A percentile compares a stretch with the other conserved stretches of the same genome.
Conservation (phyloP, 2,888 invertebrate genomes). For the Leptinotarsa haldemani region DNA sequence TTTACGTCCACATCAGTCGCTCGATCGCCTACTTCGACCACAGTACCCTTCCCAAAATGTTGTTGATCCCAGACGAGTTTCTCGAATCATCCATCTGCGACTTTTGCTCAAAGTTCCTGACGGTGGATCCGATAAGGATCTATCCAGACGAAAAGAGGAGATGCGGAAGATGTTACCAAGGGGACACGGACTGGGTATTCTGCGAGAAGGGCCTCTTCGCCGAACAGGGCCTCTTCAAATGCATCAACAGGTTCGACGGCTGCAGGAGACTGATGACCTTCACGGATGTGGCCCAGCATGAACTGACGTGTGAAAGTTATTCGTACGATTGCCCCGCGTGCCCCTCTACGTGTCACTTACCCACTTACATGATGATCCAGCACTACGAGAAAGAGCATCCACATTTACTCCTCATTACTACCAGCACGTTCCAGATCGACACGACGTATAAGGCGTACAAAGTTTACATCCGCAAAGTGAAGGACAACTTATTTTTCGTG, state of each 20-base stretch:
- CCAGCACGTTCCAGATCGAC: background rate
- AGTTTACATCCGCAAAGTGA: background rate
- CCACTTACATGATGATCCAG: background rate
- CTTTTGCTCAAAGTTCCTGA: conserved; percentile 33
- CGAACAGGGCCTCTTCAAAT: conserved; percentile 33
- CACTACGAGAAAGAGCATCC: background rate
- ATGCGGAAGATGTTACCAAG: conserved; percentile 38
- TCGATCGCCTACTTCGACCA: background rate
- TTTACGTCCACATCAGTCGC: too few relatives aligned
- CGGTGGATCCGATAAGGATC: conserved; percentile 32
- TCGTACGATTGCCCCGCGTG: background rate
- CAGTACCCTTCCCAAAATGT: background rate
- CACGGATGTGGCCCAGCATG: conserved; percentile 30
- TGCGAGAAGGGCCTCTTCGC: conserved; percentile 32
- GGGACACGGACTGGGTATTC: conserved; percentile 23
- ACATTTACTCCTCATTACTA: background rate
- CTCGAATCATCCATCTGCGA: conserved; percentile 34
- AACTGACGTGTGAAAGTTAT: conserved; percentile 16
- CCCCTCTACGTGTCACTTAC: background rate
- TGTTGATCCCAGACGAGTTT: conserved; percentile 30
- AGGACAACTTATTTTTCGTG: background rate
- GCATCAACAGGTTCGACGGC: conserved; percentile 38
- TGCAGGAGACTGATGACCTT: conserved; percentile 33
- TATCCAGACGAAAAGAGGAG: conserved; percentile 34
- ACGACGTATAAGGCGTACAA: background rate